Evolutionary conservation across 2,888 invertebrate genomes (phyloP).

Genomic region (Serrognathus titanus): DNA sequence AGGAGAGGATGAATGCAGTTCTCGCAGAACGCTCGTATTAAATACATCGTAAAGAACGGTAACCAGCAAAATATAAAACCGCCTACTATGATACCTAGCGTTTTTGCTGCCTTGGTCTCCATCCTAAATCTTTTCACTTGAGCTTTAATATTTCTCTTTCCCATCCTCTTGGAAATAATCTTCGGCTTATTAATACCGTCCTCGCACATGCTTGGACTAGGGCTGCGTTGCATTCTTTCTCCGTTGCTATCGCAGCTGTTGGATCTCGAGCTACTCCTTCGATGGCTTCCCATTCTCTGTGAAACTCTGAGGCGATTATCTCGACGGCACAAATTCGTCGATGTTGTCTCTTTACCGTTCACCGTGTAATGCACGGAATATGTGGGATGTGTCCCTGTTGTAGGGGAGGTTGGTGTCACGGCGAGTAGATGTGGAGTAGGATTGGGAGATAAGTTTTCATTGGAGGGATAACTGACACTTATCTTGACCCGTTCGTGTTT

Average conservation of each 20-base stretch:
- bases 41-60: conserved; percentile 94
- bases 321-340: conserved; percentile 48
- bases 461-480: conserved; percentile 80
- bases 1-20: conserved; percentile 80
- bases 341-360: conserved; percentile 62
- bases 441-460: conserved; percentile 56
- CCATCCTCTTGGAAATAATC: conserved; percentile 65
- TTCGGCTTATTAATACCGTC: conserved; percentile 43
- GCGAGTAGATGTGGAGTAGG: conserved; percentile 40
- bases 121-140: conserved; percentile 82
- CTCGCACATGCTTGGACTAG: conserved; percentile 48
- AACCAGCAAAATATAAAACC: conserved; percentile 97
- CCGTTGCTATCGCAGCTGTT: conserved; percentile 52
- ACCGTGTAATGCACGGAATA: conserved; percentile 68
- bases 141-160: conserved; percentile 85
- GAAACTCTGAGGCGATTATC: conserved; percentile 60
- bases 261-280: conserved; percentile 41
- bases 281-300: conserved; percentile 33
- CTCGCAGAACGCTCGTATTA: conserved; percentile 83
- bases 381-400: conserved; percentile 42
- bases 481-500: conserved; percentile 80
- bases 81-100: conserved; percentile 94
- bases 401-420: conserved; percentile 46
- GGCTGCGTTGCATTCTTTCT: conserved; percentile 34
- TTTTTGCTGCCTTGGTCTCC: conserved; percentile 97